Percentiles rank a stretch among this genome's conserved stretches.
phyloP scores from a whole-genome alignment of 2,113 vertebrate species.

The Dascyllus trimaculatus region DNA sequence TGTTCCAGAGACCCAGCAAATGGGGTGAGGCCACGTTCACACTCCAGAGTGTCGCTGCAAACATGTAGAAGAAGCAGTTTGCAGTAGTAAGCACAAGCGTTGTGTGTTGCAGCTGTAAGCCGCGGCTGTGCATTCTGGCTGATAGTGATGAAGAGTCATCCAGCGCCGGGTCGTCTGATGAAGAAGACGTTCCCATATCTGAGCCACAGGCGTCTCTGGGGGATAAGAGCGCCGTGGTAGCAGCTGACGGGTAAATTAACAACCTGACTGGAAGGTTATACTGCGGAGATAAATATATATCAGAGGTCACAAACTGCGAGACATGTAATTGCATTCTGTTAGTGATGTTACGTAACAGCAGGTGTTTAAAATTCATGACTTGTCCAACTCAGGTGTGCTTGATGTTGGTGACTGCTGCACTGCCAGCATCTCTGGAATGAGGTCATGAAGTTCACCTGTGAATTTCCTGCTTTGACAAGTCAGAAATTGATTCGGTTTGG shows the following conservation, averaged over 20 bases:
- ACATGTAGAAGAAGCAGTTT: neutral
- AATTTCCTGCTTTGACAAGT: no score
- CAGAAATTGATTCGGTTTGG: no score
- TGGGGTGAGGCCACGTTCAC: conserved; percentile 74
- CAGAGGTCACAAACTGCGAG: neutral
- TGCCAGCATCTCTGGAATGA: no score
- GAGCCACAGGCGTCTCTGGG: conserved; percentile 76
- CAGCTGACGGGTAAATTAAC: conserved; percentile 81
- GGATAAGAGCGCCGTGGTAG: conserved; percentile 67
- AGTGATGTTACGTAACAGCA: neutral
- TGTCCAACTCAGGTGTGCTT: neutral
- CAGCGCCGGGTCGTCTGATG: conserved; percentile 88
- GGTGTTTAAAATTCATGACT: neutral
- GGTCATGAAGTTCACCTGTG: no score
- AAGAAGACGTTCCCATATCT: conserved; percentile 79
- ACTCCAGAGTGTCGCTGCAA: neutral
- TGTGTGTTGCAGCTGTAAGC: conserved; percentile 71
- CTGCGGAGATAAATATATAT: neutral
- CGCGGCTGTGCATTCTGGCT: conserved; percentile 82
- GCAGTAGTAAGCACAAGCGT: neutral
- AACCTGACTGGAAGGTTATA: neutral
- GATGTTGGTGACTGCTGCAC: no score
- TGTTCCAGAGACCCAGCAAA: conserved; percentile 65
- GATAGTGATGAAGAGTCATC: conserved; percentile 91
- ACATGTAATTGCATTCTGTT: neutral